Evolutionary conservation across 2,888 invertebrate genomes (phyloP), one percentile per base, ranked within the genome.

Genomic region (Cataglyphis rosenhaueri): DNA sequence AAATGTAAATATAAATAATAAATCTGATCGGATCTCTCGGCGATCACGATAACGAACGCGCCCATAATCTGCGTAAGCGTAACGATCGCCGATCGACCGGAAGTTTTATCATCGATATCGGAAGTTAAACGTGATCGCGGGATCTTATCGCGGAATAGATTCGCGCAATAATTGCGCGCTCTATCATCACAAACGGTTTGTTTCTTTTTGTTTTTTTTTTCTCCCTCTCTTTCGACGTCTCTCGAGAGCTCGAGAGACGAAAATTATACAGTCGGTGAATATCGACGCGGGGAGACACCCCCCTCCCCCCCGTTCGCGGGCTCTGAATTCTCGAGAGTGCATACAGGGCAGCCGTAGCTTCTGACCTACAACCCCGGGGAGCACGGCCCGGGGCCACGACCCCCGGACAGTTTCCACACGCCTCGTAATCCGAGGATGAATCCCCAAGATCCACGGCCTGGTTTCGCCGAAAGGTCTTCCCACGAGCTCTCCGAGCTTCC

Each of bases 391-490:
- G 87, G 74, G 59, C 81, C 76, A 65, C 82, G 86, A 86, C 84
- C 89, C 75, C 76, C 61, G 88, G 84, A 85, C 86, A 90, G 87
- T 84, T 86, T 89, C 88, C 84, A 84, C 87, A 86, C 81, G 83
- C 84, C 83, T 48, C 85, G 87, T 90, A 90, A 90, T 90, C 89
- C 90, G 55, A 73, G 84, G 83, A 82, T 84, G 86, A 90, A 90
- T 87, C 89, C 90, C 87, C 85, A 88, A 87, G 88, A 92, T 91
- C 87, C 89, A 88, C 87, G 88, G 78, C 85, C 86, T 75, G 83
- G 75, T 89, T 85, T 88, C 87, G 66, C 83, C 81, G 71, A 71
- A 82, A 88, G 73, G 82, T 78, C 75, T 68, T 71, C 61, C 83
- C 71, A 62, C 78, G 79, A 82, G 84, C 88, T 61, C 83, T 74